Evolutionary conservation across 2,113 vertebrate species (phyloP).

Genomic region (Gnathonemus echidnorhynchus): DNA sequence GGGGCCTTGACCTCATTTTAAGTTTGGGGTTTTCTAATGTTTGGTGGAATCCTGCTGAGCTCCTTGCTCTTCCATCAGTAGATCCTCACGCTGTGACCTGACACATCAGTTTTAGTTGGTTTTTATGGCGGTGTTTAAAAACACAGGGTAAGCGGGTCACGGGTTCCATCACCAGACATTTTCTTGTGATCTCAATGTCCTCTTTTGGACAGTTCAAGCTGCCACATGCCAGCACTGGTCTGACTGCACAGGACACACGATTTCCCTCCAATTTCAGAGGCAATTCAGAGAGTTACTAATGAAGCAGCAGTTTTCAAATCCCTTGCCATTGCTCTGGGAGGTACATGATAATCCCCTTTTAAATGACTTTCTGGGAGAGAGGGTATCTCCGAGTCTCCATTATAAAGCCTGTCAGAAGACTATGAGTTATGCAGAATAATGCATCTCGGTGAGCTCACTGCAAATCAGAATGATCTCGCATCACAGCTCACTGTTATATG

Average conservation of each 20-base stretch:
- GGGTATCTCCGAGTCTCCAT: neutral
- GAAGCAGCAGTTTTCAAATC: neutral
- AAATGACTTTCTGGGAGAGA: neutral
- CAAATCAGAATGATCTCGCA: neutral
- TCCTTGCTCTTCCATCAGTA: neutral
- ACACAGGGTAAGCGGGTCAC: neutral
- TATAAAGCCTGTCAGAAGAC: neutral
- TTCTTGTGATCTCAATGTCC: neutral
- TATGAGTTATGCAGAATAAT: neutral
- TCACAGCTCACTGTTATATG: neutral
- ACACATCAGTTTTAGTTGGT: neutral
- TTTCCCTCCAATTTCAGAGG: neutral
- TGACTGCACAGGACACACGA: neutral
- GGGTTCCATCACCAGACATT: neutral
- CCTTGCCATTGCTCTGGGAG: neutral
- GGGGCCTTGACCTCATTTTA: neutral
- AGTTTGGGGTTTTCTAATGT: neutral
- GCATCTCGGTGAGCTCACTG: neutral
- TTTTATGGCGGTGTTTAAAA: neutral
- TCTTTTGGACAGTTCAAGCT: neutral
- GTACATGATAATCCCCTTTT: constrained; percentile 1
- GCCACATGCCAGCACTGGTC: neutral
- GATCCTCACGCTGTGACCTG: neutral
- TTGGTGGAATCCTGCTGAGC: neutral
- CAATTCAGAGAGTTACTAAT: neutral